These are phyloP conservation scores for Stigmatopora argus DNA, from an alignment of 2,113 vertebrate species.

Conservation along the genomic window DNA sequence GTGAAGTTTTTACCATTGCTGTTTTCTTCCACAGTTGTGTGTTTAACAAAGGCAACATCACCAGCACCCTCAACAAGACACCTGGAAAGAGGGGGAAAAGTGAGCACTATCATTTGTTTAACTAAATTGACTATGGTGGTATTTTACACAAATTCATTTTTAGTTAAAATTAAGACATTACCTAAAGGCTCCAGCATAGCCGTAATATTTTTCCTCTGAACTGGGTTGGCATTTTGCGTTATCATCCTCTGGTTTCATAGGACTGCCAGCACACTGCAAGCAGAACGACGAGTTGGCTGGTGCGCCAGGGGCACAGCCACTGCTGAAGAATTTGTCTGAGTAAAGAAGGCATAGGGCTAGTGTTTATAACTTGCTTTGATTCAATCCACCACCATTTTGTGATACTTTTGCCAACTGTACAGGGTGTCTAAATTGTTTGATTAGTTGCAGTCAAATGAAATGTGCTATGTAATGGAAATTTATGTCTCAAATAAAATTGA, in stretches of 20 bases:
- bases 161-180: slow-evolving; percentile 28
- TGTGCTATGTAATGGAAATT: too few species aligned
- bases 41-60: slow-evolving; percentile 86
- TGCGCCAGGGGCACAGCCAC: slow-evolving; percentile 82
- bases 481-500: too few species aligned
- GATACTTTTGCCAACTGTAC: too few species aligned
- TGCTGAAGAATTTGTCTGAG: slow-evolving; percentile 70
- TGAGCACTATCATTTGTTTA: too few species aligned
- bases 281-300: slow-evolving; percentile 71
- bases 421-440: too few species aligned
- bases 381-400: too few species aligned
- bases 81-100: slow-evolving; percentile 62
- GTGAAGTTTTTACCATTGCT: slow-evolving; percentile 61
- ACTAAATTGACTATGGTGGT: too few species aligned
- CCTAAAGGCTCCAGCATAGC: slow-evolving; percentile 83
- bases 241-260: slow-evolving; percentile 32
- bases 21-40: slow-evolving; percentile 77
- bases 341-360: not conserved
- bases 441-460: too few species aligned
- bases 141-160: not conserved
- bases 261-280: slow-evolving; percentile 69
- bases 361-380: too few species aligned
- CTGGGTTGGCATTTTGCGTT: slow-evolving; percentile 69
- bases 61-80: slow-evolving; percentile 78
- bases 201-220: slow-evolving; percentile 73